A percentile compares a stretch with the other conserved stretches of the same genome.
These are phyloP conservation scores for Falcaria lacertinaria DNA, from an alignment of 2,888 invertebrate genomes.

Conservation along the genomic window DNA sequence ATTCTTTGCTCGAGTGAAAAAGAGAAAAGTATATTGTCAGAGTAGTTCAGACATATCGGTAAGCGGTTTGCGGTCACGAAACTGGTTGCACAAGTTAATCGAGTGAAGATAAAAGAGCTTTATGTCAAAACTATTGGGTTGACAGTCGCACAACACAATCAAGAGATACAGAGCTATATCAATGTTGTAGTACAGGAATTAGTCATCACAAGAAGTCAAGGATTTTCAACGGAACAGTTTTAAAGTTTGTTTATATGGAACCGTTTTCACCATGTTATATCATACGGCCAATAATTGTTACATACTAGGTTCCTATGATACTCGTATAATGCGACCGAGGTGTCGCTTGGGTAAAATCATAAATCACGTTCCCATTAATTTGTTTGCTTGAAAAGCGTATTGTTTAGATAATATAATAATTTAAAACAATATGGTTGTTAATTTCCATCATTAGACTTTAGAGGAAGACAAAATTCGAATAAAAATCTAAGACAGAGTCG, in stretches of 20 bases:
- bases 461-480: no score
- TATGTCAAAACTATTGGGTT: conserved; percentile 25
- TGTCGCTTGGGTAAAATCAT: no score
- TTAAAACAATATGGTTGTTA: no score
- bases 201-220: conserved; percentile 9
- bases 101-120: conserved; percentile 31
- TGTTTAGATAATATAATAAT: no score
- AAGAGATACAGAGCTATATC: conserved; percentile 21
- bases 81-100: conserved; percentile 49
- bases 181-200: neutral
- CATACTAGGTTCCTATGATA: no score
- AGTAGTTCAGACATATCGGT: conserved; percentile 27
- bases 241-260: neutral
- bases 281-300: no score
- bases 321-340: no score
- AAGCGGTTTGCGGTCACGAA: conserved; percentile 56
- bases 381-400: no score
- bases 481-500: no score
- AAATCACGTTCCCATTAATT: no score
- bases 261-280: no score
- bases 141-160: conserved; percentile 22
- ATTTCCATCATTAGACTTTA: no score
- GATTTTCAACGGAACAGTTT: conserved; percentile 14
- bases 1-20: conserved; percentile 38
- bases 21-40: conserved; percentile 22